Evolutionary conservation across 2,797 vertebrate genomes (phyloP), one percentile per base, ranked within the genome.

Genomic region (Pipistrellus pygmaeus): DNA sequence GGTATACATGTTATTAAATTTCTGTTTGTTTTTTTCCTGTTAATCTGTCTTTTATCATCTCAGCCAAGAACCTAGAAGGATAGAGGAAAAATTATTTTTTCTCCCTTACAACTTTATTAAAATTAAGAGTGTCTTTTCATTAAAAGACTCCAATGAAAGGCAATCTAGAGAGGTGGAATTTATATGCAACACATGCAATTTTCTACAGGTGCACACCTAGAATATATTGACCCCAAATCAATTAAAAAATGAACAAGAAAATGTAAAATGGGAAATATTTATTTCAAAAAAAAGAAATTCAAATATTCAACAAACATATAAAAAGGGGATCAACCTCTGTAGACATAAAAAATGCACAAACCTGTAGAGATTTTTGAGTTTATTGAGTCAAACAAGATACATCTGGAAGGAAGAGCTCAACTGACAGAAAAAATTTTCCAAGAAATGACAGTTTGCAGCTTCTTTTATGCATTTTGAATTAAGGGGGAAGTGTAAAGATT

Each of bases 51-150:
- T 55, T 68, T 25, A 78, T 68, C 12, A 60, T 69, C 35, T 90
- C 88, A 90, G n/a, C 41, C 66, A 48, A 72, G 38, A 90, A 72
- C n/a, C n/a, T 81, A 60, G 41, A 78, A 89, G 51, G 44, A 17
- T 20, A 80, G 48, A 75, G 30, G 17, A 32, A 41, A 76, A 51
- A 20, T 66, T 82, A 21, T n/a, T 46, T 76, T 88, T n/a, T 15
- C 72, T 88, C 46, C 14, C 4, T 48, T 20, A 77, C 5, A 77
- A 55, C 6, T 18, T 60, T 2, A 60, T 51, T 87, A 60, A 93
- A 93, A 72, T 66, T 60, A 71, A 66, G 66, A 88, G 89, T 12
- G 46, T 30, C 30, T 77, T 9, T 62, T 72, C 3, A 93, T 7
- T 27, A 51, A 41, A 80, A 41, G 55, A 84, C 8, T 55, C 55